Evolutionary conservation across 2,113 vertebrate species (phyloP), one percentile per base, ranked within the genome.

Genomic region (Pseudonaja textilis): DNA sequence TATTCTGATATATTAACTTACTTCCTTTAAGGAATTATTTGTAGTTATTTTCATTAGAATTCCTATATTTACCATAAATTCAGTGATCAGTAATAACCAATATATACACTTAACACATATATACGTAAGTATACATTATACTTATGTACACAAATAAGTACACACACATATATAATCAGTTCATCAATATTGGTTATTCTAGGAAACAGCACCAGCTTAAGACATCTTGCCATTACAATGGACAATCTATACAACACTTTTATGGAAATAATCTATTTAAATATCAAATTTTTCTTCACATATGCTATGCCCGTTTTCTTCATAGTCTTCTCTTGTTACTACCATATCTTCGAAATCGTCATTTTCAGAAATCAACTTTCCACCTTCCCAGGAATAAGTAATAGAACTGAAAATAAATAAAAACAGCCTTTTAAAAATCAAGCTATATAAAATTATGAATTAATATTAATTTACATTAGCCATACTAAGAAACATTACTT

Each of bases 201-300:
- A 92, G 95, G 95, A 94, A 94, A 92, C 90, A 95, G 93, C 95
- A 95, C 92, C 92, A 96, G 88, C 87, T 93, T 93, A 93, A 85
- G 93, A 92, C 92, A 89, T 96, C 88, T 47, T 64, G 45, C n/a
- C n/a, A 90, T 14, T 54, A 2, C 91, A 91, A 91, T 95, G 45
- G 89, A 91, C 74, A 94, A 95, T 64, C 59, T 93, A 90, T 86
- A 87, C 85, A 93, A 81, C 92, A 91, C 87, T 59, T 92, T 52
- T 45, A 92, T 88, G 4, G 39, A 96, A 81, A 74, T 95, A 87
- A 42, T n/a, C 74, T 88, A 93, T 57, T 97, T 98, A 99, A 96
- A 99, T 98, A 94, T 99, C 99, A 97, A 99, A 99, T 96, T 99
- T 99, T 69, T 99, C 99, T 97, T 99, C 99, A 96, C 99, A 99